phyloP scores from a whole-genome alignment of 2,797 vertebrate genomes.

The Scolopax bukidnonensis region DNA sequence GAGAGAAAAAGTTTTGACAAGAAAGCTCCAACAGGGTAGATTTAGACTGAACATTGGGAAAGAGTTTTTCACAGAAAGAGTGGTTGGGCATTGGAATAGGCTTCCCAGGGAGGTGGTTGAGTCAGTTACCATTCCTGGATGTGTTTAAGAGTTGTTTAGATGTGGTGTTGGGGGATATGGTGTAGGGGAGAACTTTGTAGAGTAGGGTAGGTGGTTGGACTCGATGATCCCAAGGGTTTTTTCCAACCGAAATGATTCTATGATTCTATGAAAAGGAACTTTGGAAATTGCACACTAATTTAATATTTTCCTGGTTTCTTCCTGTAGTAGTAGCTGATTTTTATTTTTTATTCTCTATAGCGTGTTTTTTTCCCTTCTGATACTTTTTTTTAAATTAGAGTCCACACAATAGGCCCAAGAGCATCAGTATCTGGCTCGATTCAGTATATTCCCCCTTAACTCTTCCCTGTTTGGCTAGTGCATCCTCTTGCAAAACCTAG shows the following conservation, averaged over 20 bases:
- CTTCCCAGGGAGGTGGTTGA: too few species aligned
- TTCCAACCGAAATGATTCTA: too few species aligned
- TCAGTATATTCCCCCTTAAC: background rate
- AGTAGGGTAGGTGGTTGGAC: too few species aligned
- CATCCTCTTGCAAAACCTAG: background rate
- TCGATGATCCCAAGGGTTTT: too few species aligned
- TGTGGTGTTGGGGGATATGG: too few species aligned
- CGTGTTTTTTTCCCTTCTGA: background rate
- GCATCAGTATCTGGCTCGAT: background rate
- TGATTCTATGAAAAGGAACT: background rate
- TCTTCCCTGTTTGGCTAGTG: background rate
- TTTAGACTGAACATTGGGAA: too few species aligned
- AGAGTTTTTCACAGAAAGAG: too few species aligned
- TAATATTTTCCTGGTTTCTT: background rate
- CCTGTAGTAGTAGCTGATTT: background rate
- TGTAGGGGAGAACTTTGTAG: too few species aligned
- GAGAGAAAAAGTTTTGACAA: background rate
- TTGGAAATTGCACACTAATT: background rate
- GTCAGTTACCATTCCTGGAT: too few species aligned
- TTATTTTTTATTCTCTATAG: background rate
- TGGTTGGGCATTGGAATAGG: too few species aligned
- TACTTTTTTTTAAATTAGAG: background rate
- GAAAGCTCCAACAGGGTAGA: too few species aligned
- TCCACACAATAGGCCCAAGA: fast-evolving
- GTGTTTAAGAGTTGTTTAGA: too few species aligned